Conservation (phyloP, 2,888 invertebrate genomes). For the Drepanosiphum platanoidis region DNA sequence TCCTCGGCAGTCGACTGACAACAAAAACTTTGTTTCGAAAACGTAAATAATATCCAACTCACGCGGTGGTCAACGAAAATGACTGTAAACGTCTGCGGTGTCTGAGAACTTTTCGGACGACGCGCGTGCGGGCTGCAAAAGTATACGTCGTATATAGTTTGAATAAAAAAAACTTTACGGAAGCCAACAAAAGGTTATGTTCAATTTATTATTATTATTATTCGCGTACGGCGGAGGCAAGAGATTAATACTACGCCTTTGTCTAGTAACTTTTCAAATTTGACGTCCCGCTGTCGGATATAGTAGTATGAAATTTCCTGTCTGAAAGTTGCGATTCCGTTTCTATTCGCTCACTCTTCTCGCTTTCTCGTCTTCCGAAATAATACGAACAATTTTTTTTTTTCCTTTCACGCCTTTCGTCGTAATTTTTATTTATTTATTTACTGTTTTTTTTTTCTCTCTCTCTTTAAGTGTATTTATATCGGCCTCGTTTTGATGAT, state of each 20-base stretch:
- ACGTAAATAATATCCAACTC: background rate
- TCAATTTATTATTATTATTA: constrained; percentile 5
- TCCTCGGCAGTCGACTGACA: background rate
- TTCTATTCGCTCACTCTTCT: background rate
- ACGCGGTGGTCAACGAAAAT: background rate
- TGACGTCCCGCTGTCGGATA: background rate
- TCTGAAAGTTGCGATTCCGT: constrained; percentile 6
- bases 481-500: background rate
- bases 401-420: too few relatives aligned
- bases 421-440: background rate
- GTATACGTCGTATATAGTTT: background rate
- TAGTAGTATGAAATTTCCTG: constrained; percentile 1
- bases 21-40: background rate
- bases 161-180: constrained; percentile 17
- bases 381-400: background rate
- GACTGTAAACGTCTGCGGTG: background rate
- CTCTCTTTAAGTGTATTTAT: background rate
- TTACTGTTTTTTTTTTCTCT: background rate
- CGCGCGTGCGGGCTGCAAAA: background rate
- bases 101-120: constrained; percentile 18
- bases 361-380: background rate
- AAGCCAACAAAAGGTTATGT: constrained; percentile 14
- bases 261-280: constrained; percentile 31
- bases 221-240: background rate
- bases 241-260: constrained; percentile 15